These are phyloP conservation scores for Dermochelys coriacea DNA, from an alignment of 2,797 vertebrate species.

Conservation along the genomic window DNA sequence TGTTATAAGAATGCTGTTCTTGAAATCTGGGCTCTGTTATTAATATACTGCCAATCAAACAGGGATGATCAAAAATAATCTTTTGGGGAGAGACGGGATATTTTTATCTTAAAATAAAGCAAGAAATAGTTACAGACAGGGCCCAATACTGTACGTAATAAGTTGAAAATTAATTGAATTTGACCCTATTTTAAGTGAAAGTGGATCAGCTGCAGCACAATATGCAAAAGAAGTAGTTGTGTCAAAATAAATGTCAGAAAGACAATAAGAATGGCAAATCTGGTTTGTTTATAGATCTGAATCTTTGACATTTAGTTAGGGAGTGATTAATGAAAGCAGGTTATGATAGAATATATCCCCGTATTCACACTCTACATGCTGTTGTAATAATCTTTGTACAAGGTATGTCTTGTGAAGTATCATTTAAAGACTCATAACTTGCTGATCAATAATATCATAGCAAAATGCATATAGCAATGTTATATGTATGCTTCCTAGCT, in stretches of 20 bases:
- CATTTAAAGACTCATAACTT: neutral
- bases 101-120: neutral
- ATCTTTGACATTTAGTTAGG: neutral
- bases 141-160: neutral
- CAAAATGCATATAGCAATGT: neutral
- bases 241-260: neutral
- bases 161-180: neutral
- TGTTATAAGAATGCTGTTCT: neutral
- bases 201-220: neutral
- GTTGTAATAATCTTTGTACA: neutral
- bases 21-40: neutral
- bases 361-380: neutral
- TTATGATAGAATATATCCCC: neutral
- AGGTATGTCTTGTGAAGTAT: neutral
- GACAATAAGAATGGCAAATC: neutral
- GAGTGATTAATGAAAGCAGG: neutral
- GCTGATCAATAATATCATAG: neutral
- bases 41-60: neutral
- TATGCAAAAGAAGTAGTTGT: slow-evolving; percentile 4
- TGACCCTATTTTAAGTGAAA: neutral
- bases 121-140: neutral
- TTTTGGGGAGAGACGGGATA: neutral
- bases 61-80: neutral
- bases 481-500: neutral
- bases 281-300: neutral